Percentiles rank a stretch among this genome's conserved stretches.
These are phyloP conservation scores for Eriosoma lanigerum DNA, from an alignment of 1,140 invertebrate species.

Conservation along the genomic window DNA sequence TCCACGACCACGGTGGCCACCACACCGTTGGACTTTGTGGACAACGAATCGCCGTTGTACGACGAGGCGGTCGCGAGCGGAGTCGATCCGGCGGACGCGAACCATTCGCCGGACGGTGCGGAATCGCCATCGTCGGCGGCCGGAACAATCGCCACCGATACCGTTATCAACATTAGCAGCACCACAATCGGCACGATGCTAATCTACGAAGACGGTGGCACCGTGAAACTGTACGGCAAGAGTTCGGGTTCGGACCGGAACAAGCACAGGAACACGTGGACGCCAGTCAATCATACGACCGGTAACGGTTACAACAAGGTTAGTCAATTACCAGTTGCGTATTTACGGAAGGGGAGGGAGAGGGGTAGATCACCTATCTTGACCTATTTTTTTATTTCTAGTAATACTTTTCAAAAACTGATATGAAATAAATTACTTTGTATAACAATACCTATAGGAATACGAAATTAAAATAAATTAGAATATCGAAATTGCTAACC, in stretches of 20 bases:
- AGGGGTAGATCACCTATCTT: too few species aligned
- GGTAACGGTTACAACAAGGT: slow-evolving; percentile 21
- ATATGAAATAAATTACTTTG: too few species aligned
- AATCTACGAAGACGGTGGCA: neutral
- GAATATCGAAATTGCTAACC: too few species aligned
- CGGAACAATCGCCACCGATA: neutral
- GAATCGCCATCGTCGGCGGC: neutral
- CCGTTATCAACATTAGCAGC: neutral
- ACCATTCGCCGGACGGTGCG: neutral
- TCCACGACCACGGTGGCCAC: slow-evolving; percentile 38
- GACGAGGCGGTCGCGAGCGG: neutral
- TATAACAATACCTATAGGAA: too few species aligned
- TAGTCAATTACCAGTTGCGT: too few species aligned
- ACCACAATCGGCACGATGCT: neutral
- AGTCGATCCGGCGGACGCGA: neutral
- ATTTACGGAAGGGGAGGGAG: too few species aligned
- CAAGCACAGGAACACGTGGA: slow-evolving; percentile 12
- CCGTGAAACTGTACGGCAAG: neutral
- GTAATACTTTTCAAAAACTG: too few species aligned
- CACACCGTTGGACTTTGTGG: slow-evolving; percentile 31
- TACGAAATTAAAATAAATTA: too few species aligned
- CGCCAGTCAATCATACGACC: neutral
- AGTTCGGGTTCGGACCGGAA: slow-evolving; percentile 17
- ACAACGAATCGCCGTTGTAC: slow-evolving; percentile 27
- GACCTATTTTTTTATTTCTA: too few species aligned